A percentile compares a stretch with the other conserved stretches of the same genome.
Conservation (phyloP, 2,888 invertebrate species). For the Cryptophagus acutangulus region DNA sequence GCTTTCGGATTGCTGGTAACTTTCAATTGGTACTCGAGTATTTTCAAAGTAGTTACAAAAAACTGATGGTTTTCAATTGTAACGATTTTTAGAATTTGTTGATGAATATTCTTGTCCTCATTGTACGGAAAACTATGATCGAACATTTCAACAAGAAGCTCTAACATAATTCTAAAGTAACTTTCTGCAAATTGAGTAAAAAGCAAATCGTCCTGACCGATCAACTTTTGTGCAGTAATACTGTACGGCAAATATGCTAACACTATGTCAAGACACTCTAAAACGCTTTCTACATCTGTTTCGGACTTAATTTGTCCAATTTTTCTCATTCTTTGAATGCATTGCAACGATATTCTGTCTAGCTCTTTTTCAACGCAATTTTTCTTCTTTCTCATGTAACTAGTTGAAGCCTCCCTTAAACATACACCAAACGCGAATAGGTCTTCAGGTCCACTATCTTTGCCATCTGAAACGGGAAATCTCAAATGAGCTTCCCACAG, state of each 20-base stretch:
- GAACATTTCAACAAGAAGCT: constrained; percentile 49
- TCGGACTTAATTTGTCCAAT: constrained; percentile 41
- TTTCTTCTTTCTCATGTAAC: no score
- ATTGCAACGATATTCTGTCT: no score
- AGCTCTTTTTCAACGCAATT: no score
- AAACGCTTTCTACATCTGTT: constrained; percentile 40
- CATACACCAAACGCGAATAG: no score
- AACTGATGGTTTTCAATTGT: constrained; percentile 52
- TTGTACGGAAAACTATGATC: constrained; percentile 56
- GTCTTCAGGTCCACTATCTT: constrained; percentile 17
- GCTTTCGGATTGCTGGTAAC: no score
- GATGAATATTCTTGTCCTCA: constrained; percentile 42
- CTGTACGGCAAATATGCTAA: constrained; percentile 50
- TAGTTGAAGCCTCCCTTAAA: no score
- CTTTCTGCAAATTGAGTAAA: constrained; percentile 47
- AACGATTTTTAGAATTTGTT: constrained; percentile 49
- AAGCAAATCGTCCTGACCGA: constrained; percentile 49
- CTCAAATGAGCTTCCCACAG: constrained; percentile 45
- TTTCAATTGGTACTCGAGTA: constrained; percentile 51
- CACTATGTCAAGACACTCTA: constrained; percentile 38
- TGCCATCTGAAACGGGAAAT: constrained; percentile 44
- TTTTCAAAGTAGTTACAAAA: constrained; percentile 50
- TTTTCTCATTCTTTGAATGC: constrained; percentile 22
- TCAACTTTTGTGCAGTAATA: constrained; percentile 63
- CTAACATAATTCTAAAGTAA: constrained; percentile 52